Evolutionary conservation across 53 echinoderm and acorn worm genomes (phyloP).

Genomic region (Paracentrotus lividus): DNA sequence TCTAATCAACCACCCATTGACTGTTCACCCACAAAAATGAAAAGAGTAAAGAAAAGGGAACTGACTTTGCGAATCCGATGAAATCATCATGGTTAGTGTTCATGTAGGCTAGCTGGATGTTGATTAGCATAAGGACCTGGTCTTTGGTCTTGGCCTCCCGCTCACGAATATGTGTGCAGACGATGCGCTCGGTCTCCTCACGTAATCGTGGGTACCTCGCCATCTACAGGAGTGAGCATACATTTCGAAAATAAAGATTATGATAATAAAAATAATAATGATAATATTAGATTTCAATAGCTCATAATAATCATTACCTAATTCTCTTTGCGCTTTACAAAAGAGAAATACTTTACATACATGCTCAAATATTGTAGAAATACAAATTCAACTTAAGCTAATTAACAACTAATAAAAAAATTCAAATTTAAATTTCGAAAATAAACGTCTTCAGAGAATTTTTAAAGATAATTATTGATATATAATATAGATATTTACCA

Average conservation of each 20-base stretch:
- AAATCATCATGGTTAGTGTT: slow-evolving; percentile 99
- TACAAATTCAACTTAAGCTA: too few relatives aligned
- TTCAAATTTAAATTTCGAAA: too few relatives aligned
- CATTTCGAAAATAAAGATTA: neutral
- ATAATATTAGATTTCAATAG: too few relatives aligned
- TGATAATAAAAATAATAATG: too few relatives aligned
- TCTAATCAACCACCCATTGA: neutral
- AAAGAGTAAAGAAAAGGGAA: neutral
- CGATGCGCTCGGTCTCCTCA: slow-evolving; percentile 95
- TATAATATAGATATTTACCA: too few relatives aligned
- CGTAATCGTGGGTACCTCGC: slow-evolving; percentile 92
- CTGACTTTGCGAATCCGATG: slow-evolving; percentile 96
- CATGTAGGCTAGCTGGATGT: slow-evolving; percentile 98
- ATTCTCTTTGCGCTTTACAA: too few relatives aligned
- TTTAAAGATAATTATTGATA: too few relatives aligned
- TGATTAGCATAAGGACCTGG: slow-evolving; percentile 84
- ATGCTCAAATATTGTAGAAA: too few relatives aligned
- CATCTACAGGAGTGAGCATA: slow-evolving; percentile 75
- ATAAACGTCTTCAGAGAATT: too few relatives aligned
- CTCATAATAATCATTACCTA: too few relatives aligned
- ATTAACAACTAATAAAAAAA: too few relatives aligned
- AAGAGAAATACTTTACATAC: too few relatives aligned
- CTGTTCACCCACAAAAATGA: neutral
- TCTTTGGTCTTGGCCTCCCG: slow-evolving; percentile 92
- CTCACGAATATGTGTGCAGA: slow-evolving; percentile 90